These are phyloP conservation scores for Drosophila nigrodunni DNA, from an alignment of 1,140 invertebrate genomes.

Conservation along the genomic window DNA sequence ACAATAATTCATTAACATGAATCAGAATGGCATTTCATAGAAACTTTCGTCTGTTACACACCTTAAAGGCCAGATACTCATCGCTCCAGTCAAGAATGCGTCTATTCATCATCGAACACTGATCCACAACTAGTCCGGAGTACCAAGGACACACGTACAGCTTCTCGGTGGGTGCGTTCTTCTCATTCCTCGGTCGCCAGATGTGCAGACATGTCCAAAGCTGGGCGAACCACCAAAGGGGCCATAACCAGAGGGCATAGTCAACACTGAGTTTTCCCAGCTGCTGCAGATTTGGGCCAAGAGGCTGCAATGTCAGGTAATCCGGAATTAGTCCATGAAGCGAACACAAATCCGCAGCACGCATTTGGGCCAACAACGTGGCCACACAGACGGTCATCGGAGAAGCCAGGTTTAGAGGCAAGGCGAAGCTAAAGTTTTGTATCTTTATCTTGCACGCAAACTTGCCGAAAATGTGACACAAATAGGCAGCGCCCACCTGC, in stretches of 20 bases:
- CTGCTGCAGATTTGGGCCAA: slow-evolving; percentile 62
- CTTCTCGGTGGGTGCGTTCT: slow-evolving; percentile 91
- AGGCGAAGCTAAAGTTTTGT: slow-evolving; percentile 91
- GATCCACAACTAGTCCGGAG: slow-evolving; percentile 92
- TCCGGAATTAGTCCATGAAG: slow-evolving; percentile 87
- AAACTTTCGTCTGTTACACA: slow-evolving; percentile 74
- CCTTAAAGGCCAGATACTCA: slow-evolving; percentile 93
- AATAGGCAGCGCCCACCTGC: slow-evolving; percentile 88
- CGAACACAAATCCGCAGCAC: slow-evolving; percentile 87
- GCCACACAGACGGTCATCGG: slow-evolving; percentile 89
- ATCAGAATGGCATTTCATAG: slow-evolving; percentile 38
- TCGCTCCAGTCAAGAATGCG: slow-evolving; percentile 89
- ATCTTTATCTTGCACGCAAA: slow-evolving; percentile 94
- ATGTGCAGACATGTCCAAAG: slow-evolving; percentile 93
- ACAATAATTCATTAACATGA: slow-evolving; percentile 72
- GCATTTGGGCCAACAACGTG: slow-evolving; percentile 87
- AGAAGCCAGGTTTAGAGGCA: slow-evolving; percentile 90
- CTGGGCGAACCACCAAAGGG: slow-evolving; percentile 91
- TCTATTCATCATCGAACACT: slow-evolving; percentile 93
- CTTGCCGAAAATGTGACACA: slow-evolving; percentile 91
- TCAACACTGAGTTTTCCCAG: slow-evolving; percentile 84
- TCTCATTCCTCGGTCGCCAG: slow-evolving; percentile 92
- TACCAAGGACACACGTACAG: slow-evolving; percentile 94
- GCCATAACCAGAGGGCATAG: slow-evolving; percentile 90
- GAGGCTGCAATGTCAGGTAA: slow-evolving; percentile 87